Evolutionary conservation across 1,140 invertebrate species (phyloP), one percentile per base, ranked within the genome.

Genomic region (Drosophila tristis): DNA sequence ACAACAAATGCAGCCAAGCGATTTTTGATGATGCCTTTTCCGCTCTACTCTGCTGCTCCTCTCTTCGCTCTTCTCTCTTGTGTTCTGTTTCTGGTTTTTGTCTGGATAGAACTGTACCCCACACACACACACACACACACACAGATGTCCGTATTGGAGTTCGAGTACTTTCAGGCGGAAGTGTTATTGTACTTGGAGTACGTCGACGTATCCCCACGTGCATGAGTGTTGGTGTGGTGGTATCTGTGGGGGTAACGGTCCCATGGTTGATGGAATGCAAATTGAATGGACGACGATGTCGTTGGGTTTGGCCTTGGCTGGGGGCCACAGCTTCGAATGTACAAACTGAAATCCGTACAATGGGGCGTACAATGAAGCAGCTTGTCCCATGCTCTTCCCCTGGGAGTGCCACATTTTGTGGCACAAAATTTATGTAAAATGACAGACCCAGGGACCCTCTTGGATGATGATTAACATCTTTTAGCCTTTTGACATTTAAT

Each of bases 1-100:
- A 64, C 62, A 26, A 67, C 64, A 29, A 67, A 67, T 67, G 62
- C 65, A 67, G 13, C 63, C 65, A 67, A 67, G 26, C 65, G 48
- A 54, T 35, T 51, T 65, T 65, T 31, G 59, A 64, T 42, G 31
- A 49, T 64, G 59, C 29, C 59, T 47, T 63, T 58, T 45, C 59
- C 48, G 26, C 61, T 64, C 13, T 13, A 60, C 43, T 44, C 20
- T 65, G 4, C 11, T 39, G 26, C 26, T 20, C 20, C 20, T 45
- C 44, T 63, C 26, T 60, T 63, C 15, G 29, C 29, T 13, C n/a
- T 47, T 9, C 31, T 35, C 26, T 11, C 31, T 39, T 39, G 9
- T 39, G 2, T 44, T 64, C 62, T 43, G 62, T 62, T 65, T 65
- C 23, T 62, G 44, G 4, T 59, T 61, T 47, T 63, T 45, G 39